Evolutionary conservation across 2,113 vertebrate genomes (phyloP).

Genomic region (Physeter macrocephalus): DNA sequence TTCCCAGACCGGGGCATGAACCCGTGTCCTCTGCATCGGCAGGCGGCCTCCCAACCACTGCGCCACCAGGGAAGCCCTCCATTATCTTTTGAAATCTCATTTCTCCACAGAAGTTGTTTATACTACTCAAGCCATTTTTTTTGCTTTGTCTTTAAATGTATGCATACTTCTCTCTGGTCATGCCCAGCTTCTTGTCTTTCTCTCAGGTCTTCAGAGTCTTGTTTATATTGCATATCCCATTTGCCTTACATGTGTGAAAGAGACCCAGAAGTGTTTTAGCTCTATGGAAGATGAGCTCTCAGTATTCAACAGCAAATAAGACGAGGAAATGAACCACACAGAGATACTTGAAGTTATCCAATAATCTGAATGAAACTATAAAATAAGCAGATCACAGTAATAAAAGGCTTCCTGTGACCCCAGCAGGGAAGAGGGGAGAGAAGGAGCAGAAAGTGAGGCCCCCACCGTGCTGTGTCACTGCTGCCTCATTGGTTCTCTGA

Average conservation of each 20-base stretch:
- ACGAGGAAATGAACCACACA: not conserved
- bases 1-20: too few relatives aligned
- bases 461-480: not conserved
- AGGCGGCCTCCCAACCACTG: too few relatives aligned
- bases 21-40: accelerated
- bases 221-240: not conserved
- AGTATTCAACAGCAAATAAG: not conserved
- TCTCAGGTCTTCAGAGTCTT: not conserved
- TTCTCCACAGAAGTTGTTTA: not conserved
- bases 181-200: not conserved
- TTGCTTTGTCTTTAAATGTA: not conserved
- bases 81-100: not conserved
- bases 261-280: not conserved
- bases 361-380: not conserved
- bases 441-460: not conserved
- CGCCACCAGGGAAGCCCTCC: not conserved
- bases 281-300: not conserved
- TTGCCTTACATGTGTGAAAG: not conserved
- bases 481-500: not conserved
- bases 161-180: not conserved
- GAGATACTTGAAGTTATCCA: not conserved
- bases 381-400: not conserved
- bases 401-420: not conserved
- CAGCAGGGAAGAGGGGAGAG: not conserved
- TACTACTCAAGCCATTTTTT: not conserved